Conservation (phyloP, 2,888 invertebrate species). For the Chymomyza procnemis region DNA sequence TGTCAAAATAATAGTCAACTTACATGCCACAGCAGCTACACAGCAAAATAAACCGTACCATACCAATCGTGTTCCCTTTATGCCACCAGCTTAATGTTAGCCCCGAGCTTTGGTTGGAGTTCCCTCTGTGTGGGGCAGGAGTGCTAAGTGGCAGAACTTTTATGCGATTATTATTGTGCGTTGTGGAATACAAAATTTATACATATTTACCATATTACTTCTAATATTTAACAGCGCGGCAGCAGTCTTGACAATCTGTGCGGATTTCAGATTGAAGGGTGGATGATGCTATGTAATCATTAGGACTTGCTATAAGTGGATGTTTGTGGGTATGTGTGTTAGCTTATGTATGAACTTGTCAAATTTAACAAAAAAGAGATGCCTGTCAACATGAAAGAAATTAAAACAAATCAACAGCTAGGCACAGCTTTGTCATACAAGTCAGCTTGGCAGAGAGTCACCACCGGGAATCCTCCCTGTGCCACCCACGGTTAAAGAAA, state of each 20-base stretch:
- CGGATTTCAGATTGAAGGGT: constrained; percentile 8
- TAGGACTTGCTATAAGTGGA: not conserved
- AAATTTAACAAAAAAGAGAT: not conserved
- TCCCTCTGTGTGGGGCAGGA: constrained; percentile 30
- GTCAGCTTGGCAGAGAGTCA: not conserved
- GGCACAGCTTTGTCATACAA: not conserved
- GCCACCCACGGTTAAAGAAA: not conserved
- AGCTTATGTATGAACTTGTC: not conserved
- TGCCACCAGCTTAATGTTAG: not conserved
- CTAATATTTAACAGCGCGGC: constrained; percentile 59
- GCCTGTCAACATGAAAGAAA: not conserved
- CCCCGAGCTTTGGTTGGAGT: not conserved
- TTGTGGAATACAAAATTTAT: not conserved
- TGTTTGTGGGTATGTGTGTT: not conserved
- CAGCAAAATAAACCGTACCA: not conserved
- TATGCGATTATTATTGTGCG: constrained; percentile 6
- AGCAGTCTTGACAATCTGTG: constrained; percentile 20
- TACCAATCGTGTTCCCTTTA: not conserved
- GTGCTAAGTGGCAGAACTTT: constrained; percentile 69
- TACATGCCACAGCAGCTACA: constrained; percentile 67
- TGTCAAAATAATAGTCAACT: constrained; percentile 76
- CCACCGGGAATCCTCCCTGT: not conserved
- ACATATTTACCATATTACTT: constrained; percentile 67
- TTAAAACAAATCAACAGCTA: constrained; percentile 2
- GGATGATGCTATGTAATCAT: not conserved